Conservation (phyloP, 2,113 vertebrate species). For the Sander lucioperca region DNA sequence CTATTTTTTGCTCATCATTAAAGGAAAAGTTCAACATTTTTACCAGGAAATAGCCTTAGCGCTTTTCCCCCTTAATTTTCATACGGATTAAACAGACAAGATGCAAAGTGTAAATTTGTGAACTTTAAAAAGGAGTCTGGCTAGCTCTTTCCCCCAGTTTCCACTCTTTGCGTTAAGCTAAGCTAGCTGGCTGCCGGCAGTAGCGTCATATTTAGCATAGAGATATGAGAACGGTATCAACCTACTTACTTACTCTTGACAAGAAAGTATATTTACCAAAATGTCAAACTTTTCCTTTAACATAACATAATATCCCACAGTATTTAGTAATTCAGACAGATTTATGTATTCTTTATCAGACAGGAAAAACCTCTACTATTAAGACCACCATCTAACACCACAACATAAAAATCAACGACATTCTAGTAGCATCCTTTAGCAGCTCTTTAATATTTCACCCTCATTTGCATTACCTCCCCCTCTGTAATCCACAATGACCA, state of each 20-base stretch:
- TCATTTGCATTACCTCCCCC: slow-evolving; percentile 29
- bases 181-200: not conserved
- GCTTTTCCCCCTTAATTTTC: too few species aligned
- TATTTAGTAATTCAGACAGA: not conserved
- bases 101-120: not conserved
- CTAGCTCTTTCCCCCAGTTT: not conserved
- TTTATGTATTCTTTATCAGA: not conserved
- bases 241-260: not conserved
- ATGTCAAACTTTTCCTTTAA: not conserved
- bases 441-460: not conserved
- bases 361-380: not conserved
- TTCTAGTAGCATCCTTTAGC: not conserved
- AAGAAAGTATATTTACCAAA: not conserved
- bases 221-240: not conserved
- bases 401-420: not conserved
- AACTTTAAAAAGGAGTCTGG: not conserved
- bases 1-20: not conserved
- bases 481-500: not conserved
- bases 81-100: not conserved
- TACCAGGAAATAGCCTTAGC: not conserved
- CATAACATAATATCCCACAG: not conserved
- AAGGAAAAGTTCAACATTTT: not conserved
- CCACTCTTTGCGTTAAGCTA: not conserved
- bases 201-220: too few species aligned
- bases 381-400: not conserved